Conservation (phyloP, 2,113 vertebrate species). For the Notothenia rossii region DNA sequence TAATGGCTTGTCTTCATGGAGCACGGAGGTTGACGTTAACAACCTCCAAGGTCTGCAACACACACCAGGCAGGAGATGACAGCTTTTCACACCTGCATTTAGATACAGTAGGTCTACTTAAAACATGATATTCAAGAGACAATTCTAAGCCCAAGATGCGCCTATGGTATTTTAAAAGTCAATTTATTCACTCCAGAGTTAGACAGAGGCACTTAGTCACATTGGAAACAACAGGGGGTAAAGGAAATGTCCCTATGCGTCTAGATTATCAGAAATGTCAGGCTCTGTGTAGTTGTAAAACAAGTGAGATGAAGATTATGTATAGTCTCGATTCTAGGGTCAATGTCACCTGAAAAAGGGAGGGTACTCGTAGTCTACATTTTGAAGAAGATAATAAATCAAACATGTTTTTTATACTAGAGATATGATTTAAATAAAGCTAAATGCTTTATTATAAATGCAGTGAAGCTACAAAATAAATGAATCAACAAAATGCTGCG, state of each 20-base stretch:
- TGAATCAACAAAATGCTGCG: no score
- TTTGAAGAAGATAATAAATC: neutral
- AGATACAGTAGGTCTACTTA: neutral
- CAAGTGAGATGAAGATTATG: slow-evolving; percentile 8
- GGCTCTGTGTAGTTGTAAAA: neutral
- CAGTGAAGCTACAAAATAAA: no score
- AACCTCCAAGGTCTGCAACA: slow-evolving; percentile 29
- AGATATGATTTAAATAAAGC: neutral
- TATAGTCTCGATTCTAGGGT: neutral
- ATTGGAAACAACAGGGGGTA: slow-evolving; percentile 18
- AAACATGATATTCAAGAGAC: no score
- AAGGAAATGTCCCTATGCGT: slow-evolving; percentile 25
- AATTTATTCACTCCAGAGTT: slow-evolving; percentile 14
- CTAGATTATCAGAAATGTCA: slow-evolving; percentile 14
- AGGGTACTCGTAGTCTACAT: neutral
- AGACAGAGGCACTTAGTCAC: slow-evolving; percentile 13
- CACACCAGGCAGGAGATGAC: slow-evolving; percentile 20
- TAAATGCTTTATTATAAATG: neutral
- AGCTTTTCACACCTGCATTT: slow-evolving; percentile 27
- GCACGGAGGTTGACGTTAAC: slow-evolving; percentile 40
- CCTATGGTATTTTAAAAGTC: slow-evolving; percentile 8
- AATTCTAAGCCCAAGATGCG: slow-evolving; percentile 13
- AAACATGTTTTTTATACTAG: no score
- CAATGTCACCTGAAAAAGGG: neutral
- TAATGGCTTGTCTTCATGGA: slow-evolving; percentile 55